Evolutionary conservation across 2,113 vertebrate genomes (phyloP).

Genomic region (Saccopteryx bilineata): DNA sequence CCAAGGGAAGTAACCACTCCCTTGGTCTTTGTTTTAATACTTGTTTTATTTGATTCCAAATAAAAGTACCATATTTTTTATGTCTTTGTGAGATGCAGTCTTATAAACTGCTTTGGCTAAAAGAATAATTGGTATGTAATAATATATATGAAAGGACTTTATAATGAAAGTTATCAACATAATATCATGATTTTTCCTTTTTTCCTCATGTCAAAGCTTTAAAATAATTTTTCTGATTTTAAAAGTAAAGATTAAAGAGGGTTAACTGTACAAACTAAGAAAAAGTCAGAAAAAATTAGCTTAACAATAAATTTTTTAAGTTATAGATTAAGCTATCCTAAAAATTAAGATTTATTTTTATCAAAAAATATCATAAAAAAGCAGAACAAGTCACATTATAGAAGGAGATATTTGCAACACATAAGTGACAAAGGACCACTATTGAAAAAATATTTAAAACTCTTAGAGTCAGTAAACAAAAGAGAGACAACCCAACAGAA

Average conservation of each 20-base stretch:
- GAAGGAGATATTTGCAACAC: background rate
- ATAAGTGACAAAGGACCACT: background rate
- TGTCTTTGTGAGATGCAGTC: background rate
- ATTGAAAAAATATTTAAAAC: conserved; percentile 8
- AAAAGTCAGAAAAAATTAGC: conserved; percentile 1
- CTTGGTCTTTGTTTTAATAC: background rate
- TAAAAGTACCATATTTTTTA: background rate
- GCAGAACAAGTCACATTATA: background rate
- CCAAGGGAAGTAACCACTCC: background rate
- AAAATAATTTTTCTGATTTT: conserved; percentile 38
- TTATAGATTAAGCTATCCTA: background rate
- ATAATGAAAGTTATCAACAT: background rate
- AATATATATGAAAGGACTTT: background rate
- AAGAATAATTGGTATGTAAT: conserved; percentile 6
- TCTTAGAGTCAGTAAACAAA: background rate
- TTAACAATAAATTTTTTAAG: conserved; percentile 6
- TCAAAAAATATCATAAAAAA: background rate
- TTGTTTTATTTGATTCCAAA: background rate
- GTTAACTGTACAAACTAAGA: background rate
- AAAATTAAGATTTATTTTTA: conserved; percentile 3
- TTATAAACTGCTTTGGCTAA: conserved; percentile 5
- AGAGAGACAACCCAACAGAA: background rate
- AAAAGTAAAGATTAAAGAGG: background rate
- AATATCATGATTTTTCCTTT: background rate
- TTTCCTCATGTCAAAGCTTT: background rate